Evolutionary conservation across 2,797 vertebrate species (phyloP).

Genomic region (Leucoraja ocellata): DNA sequence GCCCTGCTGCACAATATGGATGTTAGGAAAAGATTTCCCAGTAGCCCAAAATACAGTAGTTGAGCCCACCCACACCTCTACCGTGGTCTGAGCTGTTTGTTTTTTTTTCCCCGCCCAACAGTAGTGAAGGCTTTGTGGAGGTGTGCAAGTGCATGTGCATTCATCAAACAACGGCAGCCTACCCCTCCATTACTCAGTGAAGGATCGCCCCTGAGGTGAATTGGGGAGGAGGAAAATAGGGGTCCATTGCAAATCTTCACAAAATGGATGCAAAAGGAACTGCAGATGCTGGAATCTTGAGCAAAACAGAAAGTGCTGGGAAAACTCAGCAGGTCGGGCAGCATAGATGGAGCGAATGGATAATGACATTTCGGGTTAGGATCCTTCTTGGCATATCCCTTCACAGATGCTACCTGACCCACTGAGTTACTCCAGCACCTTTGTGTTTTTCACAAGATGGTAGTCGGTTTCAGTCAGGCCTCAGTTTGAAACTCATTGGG

Average conservation of each 20-base stretch:
- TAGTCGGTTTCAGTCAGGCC: neutral
- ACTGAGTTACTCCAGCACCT: too few relatives aligned
- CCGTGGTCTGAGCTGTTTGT: neutral
- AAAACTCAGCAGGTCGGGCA: too few relatives aligned
- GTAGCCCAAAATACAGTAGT: neutral
- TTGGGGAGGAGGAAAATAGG: neutral
- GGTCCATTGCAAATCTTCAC: neutral
- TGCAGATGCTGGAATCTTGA: too few relatives aligned
- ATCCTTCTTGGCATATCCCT: too few relatives aligned
- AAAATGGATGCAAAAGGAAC: neutral
- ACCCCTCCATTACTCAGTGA: neutral
- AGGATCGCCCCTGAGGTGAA: neutral
- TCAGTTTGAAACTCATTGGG: neutral
- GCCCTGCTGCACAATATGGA: neutral
- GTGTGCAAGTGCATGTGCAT: neutral
- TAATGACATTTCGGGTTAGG: too few relatives aligned
- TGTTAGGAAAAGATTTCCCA: neutral
- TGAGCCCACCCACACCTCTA: neutral
- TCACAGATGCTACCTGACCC: too few relatives aligned
- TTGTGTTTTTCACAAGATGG: neutral
- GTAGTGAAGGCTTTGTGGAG: neutral
- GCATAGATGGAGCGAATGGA: too few relatives aligned
- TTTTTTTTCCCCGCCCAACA: neutral
- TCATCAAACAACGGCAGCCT: neutral
- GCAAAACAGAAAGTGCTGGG: too few relatives aligned